These are phyloP conservation scores for Incurvaria masculella DNA, from an alignment of 2,888 invertebrate species.

Conservation along the genomic window DNA sequence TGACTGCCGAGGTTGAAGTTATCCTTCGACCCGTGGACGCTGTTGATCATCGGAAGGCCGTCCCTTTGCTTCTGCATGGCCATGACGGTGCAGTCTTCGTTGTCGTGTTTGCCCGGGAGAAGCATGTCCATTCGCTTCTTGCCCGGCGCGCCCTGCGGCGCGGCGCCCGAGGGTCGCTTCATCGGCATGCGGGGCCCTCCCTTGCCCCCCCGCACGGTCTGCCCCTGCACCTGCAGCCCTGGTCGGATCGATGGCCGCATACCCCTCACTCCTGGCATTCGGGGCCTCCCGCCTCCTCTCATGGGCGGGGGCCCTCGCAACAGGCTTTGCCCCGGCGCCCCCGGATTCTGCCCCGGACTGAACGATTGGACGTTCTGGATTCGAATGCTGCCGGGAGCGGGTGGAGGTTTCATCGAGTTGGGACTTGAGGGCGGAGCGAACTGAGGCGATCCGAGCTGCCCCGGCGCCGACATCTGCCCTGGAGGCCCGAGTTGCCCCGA, in stretches of 20 bases:
- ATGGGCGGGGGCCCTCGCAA: conserved; percentile 10
- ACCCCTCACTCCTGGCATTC: conserved; percentile 34
- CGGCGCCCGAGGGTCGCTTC: conserved; percentile 31
- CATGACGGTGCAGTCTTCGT: conserved; percentile 73
- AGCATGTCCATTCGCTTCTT: conserved; percentile 62
- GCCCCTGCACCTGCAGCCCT: conserved; percentile 43
- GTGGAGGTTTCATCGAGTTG: conserved; percentile 31
- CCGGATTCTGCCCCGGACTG: conserved; percentile 30
- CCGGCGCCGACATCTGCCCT: background rate
- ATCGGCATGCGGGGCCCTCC: conserved; percentile 37
- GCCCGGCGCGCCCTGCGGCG: conserved; percentile 26
- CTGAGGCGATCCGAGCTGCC: conserved; percentile 9
- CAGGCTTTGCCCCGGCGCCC: conserved; percentile 21
- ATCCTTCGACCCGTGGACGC: conserved; percentile 63
- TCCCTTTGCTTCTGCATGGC: conserved; percentile 71
- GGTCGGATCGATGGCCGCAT: conserved; percentile 26
- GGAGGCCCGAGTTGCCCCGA: background rate
- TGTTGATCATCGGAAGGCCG: conserved; percentile 70
- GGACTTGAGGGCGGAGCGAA: conserved; percentile 35
- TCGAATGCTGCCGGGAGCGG: conserved; percentile 21
- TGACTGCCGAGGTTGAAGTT: conserved; percentile 70
- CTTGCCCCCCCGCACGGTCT: conserved; percentile 28
- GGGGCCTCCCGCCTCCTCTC: conserved; percentile 25
- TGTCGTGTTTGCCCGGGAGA: conserved; percentile 67
- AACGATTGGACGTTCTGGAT: conserved; percentile 49